These are phyloP conservation scores for Ormyrus thymus DNA, from an alignment of 2,888 invertebrate species.

Conservation along the genomic window DNA sequence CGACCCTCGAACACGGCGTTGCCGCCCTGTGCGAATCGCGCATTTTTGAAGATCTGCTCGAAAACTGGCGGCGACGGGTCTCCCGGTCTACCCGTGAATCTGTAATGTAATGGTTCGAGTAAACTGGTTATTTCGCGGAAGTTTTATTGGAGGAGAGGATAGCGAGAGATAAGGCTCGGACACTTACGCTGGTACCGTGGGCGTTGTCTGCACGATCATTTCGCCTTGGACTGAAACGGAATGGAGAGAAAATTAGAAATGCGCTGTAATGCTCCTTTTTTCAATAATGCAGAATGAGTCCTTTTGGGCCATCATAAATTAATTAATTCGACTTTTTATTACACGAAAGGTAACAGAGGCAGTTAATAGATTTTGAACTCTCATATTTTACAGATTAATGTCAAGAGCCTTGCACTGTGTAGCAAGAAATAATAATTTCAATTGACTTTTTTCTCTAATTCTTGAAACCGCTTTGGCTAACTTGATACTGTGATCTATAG, in stretches of 20 bases:
- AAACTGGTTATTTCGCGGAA: too few species aligned
- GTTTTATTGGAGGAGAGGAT: too few species aligned
- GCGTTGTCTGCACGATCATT: slow-evolving; percentile 77
- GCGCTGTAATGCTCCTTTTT: too few species aligned
- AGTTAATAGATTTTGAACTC: not conserved
- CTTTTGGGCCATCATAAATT: too few species aligned
- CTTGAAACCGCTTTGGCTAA: too few species aligned
- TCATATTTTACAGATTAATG: too few species aligned
- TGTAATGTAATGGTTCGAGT: slow-evolving; percentile 57
- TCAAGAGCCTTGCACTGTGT: too few species aligned
- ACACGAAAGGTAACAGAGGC: not conserved
- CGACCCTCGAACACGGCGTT: slow-evolving; percentile 95
- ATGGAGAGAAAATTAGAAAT: not conserved
- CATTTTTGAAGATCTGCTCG: slow-evolving; percentile 96
- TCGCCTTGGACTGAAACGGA: slow-evolving; percentile 81
- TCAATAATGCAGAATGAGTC: too few species aligned
- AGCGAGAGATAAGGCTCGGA: not conserved
- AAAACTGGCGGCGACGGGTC: slow-evolving; percentile 94
- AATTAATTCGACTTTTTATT: too few species aligned
- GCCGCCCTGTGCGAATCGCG: slow-evolving; percentile 95
- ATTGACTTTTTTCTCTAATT: too few species aligned
- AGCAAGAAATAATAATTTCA: too few species aligned
- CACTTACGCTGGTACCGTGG: slow-evolving; percentile 72
- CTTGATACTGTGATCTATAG: too few species aligned
- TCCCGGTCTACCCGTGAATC: slow-evolving; percentile 78